Conservation (phyloP, 2,888 invertebrate species). For the Copidosoma aretas region DNA sequence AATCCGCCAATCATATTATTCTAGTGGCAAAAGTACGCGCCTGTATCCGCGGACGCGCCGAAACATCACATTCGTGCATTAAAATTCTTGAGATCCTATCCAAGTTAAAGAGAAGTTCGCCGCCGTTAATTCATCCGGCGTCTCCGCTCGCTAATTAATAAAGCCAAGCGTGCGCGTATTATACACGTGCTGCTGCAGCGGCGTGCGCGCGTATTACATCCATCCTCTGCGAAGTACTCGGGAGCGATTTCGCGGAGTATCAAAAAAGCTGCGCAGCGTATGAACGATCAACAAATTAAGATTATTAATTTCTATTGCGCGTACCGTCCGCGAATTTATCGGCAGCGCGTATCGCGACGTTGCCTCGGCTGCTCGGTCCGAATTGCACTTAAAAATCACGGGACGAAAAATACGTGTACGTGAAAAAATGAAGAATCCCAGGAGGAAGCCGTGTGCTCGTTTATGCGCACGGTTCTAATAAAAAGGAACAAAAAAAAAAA, state of each 20-base stretch:
- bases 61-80: not conserved
- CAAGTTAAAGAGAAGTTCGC: not conserved
- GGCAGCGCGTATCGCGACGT: slow-evolving; percentile 18
- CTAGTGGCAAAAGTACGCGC: not conserved
- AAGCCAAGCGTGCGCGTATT: not conserved
- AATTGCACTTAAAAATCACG: slow-evolving; percentile 25
- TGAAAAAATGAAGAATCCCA: not conserved
- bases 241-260: not conserved
- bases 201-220: too few species aligned
- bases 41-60: not conserved
- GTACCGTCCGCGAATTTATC: slow-evolving; percentile 1
- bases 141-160: not conserved
- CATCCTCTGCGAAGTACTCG: not conserved
- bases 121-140: not conserved
- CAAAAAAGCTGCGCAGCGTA: not conserved
- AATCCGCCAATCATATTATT: not conserved
- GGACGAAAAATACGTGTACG: not conserved
- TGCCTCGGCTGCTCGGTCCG: not conserved
- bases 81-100: not conserved
- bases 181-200: too few species aligned
- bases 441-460: slow-evolving; percentile 37
- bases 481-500: too few species aligned
- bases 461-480: not conserved
- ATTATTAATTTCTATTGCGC: not conserved
- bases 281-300: not conserved